Conservation (phyloP, 2,113 vertebrate species). For the Daubentonia madagascariensis region DNA sequence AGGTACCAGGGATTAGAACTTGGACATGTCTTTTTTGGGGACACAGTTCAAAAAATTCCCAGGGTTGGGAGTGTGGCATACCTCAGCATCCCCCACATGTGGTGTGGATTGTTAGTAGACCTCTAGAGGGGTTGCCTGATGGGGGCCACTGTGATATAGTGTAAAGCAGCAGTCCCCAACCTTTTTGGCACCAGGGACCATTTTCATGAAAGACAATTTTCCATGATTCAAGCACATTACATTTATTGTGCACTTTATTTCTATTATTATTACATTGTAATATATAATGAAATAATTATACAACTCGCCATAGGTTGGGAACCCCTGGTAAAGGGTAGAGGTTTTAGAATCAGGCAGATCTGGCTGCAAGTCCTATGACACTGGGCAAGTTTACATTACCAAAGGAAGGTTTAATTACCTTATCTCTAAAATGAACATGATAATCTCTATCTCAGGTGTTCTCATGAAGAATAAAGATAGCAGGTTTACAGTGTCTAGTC, state of each 20-base stretch:
- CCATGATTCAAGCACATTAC: no score
- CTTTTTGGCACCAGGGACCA: no score
- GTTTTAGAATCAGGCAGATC: neutral
- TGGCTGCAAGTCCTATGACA: neutral
- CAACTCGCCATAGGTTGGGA: no score
- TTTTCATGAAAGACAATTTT: no score
- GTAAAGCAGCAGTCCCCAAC: no score
- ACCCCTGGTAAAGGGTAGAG: neutral
- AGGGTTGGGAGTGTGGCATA: neutral
- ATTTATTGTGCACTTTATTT: no score
- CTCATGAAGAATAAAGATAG: neutral
- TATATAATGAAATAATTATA: no score
- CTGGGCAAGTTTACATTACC: neutral
- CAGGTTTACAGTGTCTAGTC: neutral
- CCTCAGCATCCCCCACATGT: rapidly evolving
- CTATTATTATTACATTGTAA: no score
- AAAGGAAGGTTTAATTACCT: neutral
- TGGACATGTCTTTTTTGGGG: neutral
- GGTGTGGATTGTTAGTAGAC: neutral
- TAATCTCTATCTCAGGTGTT: neutral
- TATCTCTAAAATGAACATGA: neutral
- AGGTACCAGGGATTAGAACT: neutral
- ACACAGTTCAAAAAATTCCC: neutral
- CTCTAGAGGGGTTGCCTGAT: neutral
- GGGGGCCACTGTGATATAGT: no score